phyloP scores from a whole-genome alignment of 2,113 vertebrate species.

The Odontophorus gujanensis region DNA sequence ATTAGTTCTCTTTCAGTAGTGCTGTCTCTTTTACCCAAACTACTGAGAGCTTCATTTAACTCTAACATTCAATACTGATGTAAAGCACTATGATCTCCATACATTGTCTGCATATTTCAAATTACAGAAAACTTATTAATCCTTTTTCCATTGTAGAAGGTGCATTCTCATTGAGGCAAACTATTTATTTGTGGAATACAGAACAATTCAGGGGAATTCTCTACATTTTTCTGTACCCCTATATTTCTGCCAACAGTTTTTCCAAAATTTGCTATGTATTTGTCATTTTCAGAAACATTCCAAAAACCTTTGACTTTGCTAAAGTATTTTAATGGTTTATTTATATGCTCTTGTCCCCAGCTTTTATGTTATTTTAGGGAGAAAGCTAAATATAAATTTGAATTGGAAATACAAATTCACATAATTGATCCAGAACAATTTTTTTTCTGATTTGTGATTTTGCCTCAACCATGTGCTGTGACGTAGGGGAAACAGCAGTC shows the following conservation, averaged over 20 bases:
- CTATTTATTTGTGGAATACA: neutral
- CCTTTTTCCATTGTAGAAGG: neutral
- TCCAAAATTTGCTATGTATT: neutral
- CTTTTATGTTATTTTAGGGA: neutral
- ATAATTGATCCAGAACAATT: neutral
- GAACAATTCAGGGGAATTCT: neutral
- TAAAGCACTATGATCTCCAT: neutral
- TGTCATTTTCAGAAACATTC: neutral
- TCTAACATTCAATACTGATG: neutral
- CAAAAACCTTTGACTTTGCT: neutral
- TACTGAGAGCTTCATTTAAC: slow-evolving; percentile 2
- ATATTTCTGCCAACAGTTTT: neutral
- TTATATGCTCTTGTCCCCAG: neutral
- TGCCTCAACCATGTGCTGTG: neutral
- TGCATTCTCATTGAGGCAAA: fast-evolving
- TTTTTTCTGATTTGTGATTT: neutral
- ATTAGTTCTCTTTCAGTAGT: neutral
- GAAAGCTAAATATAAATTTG: neutral
- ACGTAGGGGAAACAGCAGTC: neutral
- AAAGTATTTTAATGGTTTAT: neutral
- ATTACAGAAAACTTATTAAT: neutral
- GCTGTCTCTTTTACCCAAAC: neutral
- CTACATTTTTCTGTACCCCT: neutral
- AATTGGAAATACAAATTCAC: neutral
- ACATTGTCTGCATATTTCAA: neutral